phyloP scores from a whole-genome alignment of 2,797 vertebrate species.

The Kryptopterus vitreolus region DNA sequence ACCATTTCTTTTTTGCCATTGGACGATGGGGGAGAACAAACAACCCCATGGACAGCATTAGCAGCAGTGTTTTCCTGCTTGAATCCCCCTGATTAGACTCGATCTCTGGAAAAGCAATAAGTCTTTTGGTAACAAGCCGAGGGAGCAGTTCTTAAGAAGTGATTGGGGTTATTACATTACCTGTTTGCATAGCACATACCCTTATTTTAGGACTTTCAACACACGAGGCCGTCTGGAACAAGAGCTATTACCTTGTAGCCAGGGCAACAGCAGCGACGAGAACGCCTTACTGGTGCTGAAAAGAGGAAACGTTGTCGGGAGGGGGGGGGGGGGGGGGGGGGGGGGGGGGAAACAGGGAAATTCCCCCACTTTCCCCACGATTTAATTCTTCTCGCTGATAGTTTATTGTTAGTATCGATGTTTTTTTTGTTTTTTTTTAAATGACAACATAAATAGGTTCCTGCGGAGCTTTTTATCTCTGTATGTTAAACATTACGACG shows the following conservation, averaged over 20 bases:
- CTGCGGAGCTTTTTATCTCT: not conserved
- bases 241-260: constrained; percentile 6
- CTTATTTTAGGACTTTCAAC: constrained; percentile 57
- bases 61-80: constrained; percentile 18
- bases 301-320: not conserved
- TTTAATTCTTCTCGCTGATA: not conserved
- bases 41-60: constrained; percentile 16
- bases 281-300: not conserved
- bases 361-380: not conserved
- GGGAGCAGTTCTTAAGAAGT: constrained; percentile 58
- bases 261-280: constrained; percentile 56
- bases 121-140: constrained; percentile 56
- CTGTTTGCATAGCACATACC: constrained; percentile 49
- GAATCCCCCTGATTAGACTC: constrained; percentile 27
- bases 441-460: not conserved
- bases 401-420: not conserved
- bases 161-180: constrained; percentile 57
- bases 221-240: constrained; percentile 49
- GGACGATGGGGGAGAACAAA: constrained; percentile 18
- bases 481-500: not conserved
- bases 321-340: too few species aligned
- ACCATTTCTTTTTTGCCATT: too few species aligned
- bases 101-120: constrained; percentile 32
- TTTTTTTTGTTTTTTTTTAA: too few species aligned
- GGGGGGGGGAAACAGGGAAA: too few species aligned